Conservation (phyloP, 2,113 vertebrate genomes). For the Spea multiplicata region DNA sequence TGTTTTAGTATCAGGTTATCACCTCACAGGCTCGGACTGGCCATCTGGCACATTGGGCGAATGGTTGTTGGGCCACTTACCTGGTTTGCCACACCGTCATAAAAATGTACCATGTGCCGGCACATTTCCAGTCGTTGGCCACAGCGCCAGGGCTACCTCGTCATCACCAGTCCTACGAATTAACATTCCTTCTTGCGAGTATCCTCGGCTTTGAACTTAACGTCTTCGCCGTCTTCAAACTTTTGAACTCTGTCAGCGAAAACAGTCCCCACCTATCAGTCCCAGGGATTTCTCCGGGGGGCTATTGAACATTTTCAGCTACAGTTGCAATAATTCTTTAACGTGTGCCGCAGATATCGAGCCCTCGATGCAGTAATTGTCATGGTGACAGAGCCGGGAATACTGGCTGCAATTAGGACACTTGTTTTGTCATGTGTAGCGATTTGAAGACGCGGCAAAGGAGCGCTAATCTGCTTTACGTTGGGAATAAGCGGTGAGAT, state of each 20-base stretch:
- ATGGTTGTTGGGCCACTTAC: no score
- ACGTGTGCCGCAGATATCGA: conserved; percentile 61
- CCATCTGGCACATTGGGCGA: no score
- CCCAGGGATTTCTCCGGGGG: conserved; percentile 55
- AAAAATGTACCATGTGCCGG: no score
- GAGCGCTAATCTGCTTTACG: conserved; percentile 57
- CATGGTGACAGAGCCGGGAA: conserved; percentile 62
- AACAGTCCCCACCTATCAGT: no score
- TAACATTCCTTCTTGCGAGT: no score
- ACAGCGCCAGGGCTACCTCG: no score
- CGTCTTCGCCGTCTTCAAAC: conserved; percentile 38
- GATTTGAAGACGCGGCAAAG: conserved; percentile 63
- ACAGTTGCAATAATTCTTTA: conserved; percentile 61
- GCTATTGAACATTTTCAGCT: conserved; percentile 61
- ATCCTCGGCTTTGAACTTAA: not conserved
- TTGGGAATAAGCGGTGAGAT: conserved; percentile 49
- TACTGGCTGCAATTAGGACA: conserved; percentile 66
- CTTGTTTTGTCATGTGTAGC: conserved; percentile 69
- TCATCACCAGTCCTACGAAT: no score
- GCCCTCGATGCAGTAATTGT: conserved; percentile 64
- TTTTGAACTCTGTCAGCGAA: conserved; percentile 49
- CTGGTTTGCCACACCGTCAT: no score
- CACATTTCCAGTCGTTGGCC: no score
- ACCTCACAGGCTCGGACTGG: no score
- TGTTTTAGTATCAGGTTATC: no score